These are phyloP conservation scores for Aspidoscelis tigris DNA, from an alignment of 2,113 vertebrate genomes.

Conservation along the genomic window DNA sequence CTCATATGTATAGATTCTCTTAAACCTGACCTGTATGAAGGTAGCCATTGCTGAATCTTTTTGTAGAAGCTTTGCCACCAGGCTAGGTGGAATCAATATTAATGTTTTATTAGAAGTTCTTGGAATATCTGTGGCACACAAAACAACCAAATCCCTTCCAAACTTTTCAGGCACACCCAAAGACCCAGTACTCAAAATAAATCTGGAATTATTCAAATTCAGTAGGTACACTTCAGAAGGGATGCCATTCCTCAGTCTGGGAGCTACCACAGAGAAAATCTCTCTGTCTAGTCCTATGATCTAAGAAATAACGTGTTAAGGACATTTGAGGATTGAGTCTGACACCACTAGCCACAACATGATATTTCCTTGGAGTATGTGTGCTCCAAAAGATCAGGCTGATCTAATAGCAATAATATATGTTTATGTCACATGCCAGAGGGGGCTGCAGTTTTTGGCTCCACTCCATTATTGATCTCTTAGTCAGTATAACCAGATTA, in stretches of 20 bases:
- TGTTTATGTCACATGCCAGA: not conserved
- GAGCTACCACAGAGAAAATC: too few relatives aligned
- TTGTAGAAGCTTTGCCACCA: too few relatives aligned
- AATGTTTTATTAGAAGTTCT: too few relatives aligned
- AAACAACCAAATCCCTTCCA: too few relatives aligned
- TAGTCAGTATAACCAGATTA: not conserved
- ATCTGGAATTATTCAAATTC: too few relatives aligned
- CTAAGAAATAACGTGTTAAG: not conserved
- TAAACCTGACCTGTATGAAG: not conserved
- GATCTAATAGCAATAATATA: not conserved
- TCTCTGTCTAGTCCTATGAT: not conserved
- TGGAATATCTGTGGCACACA: too few relatives aligned
- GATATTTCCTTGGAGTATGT: not conserved
- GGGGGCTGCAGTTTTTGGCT: not conserved
- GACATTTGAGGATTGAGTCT: not conserved
- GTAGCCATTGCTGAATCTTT: not conserved
- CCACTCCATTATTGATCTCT: not conserved
- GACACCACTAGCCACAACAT: not conserved
- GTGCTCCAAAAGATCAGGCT: not conserved
- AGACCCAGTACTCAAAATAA: too few relatives aligned
- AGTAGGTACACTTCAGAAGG: too few relatives aligned
- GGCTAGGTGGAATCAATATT: too few relatives aligned
- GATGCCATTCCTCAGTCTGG: too few relatives aligned
- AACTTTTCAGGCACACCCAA: too few relatives aligned
- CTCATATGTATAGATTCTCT: not conserved